These are phyloP conservation scores for Lophius piscatorius DNA, from an alignment of 2,113 vertebrate species.

Conservation along the genomic window DNA sequence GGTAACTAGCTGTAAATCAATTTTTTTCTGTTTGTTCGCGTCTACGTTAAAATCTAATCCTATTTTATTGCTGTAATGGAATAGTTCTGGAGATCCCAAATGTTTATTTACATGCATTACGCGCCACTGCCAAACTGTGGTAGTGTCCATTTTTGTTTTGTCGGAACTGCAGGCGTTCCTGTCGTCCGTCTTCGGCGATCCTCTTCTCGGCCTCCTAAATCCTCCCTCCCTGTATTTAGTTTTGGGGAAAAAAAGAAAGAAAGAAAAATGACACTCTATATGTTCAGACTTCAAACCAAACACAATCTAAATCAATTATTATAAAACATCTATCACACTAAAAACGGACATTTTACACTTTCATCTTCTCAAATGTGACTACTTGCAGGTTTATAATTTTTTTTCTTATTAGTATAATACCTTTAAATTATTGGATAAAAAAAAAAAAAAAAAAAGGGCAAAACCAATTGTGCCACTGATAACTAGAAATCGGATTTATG, in stretches of 20 bases:
- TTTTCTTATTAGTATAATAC: too few species aligned
- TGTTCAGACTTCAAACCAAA: background rate
- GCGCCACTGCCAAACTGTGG: slow-evolving; percentile 42
- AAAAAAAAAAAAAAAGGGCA: too few species aligned
- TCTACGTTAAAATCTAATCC: slow-evolving; percentile 33
- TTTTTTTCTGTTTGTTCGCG: slow-evolving; percentile 4
- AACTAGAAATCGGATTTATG: too few species aligned
- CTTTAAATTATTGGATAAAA: too few species aligned
- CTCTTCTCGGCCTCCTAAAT: background rate
- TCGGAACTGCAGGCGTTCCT: background rate
- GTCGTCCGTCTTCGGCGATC: slow-evolving; percentile 2
- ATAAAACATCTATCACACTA: background rate
- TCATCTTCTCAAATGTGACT: too few species aligned
- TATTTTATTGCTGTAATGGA: slow-evolving; percentile 20
- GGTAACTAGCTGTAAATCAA: slow-evolving; percentile 19
- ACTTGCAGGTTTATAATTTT: too few species aligned
- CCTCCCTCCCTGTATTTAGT: slow-evolving; percentile 13
- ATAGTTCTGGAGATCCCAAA: slow-evolving; percentile 4
- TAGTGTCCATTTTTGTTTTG: slow-evolving; percentile 23
- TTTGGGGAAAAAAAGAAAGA: background rate
- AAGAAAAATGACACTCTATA: background rate
- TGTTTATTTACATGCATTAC: slow-evolving; percentile 9
- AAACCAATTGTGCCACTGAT: too few species aligned
- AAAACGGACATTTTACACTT: background rate
- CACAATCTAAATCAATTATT: background rate